Conservation (phyloP, 2,888 invertebrate genomes). For the Sphaeridia pumilis region DNA sequence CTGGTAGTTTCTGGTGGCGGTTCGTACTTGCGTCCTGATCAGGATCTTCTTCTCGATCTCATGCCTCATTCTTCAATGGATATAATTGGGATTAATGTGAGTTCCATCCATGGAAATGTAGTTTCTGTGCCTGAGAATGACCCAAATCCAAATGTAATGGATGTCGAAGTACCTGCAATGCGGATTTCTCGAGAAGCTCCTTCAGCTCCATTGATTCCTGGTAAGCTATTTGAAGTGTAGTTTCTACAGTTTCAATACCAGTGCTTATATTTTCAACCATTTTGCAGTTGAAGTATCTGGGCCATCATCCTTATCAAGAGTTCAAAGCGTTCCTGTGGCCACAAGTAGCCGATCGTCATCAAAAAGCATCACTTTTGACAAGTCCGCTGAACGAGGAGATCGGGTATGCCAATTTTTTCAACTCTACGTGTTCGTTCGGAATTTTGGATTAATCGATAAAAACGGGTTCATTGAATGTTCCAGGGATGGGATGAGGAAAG, state of each 20-base stretch:
- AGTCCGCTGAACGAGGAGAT: conserved; percentile 69
- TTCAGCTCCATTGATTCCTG: conserved; percentile 9
- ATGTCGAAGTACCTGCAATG: conserved; percentile 20
- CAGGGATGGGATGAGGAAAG: conserved; percentile 47
- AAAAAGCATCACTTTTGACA: conserved; percentile 83
- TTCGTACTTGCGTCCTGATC: conserved; percentile 22
- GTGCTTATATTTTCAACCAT: not conserved
- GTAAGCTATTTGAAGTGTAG: conserved; percentile 1
- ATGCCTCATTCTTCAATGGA: conserved; percentile 17
- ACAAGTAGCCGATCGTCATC: conserved; percentile 59
- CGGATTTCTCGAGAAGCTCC: conserved; percentile 17
- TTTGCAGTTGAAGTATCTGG: conserved; percentile 6
- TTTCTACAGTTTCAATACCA: not conserved
- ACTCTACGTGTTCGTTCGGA: too few relatives aligned
- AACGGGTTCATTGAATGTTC: conserved; percentile 1
- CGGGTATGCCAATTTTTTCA: conserved; percentile 40
- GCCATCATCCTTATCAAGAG: conserved; percentile 6
- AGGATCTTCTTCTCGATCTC: conserved; percentile 30
- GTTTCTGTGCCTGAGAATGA: conserved; percentile 15
- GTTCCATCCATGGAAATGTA: conserved; percentile 18
- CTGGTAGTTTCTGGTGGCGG: conserved; percentile 26
- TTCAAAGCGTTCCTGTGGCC: not conserved
- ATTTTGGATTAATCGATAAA: too few relatives aligned
- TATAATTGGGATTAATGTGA: conserved; percentile 12
- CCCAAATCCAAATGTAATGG: conserved; percentile 9